Conservation (phyloP, 1,140 invertebrate genomes). For the Protaetia brevitarsis region DNA sequence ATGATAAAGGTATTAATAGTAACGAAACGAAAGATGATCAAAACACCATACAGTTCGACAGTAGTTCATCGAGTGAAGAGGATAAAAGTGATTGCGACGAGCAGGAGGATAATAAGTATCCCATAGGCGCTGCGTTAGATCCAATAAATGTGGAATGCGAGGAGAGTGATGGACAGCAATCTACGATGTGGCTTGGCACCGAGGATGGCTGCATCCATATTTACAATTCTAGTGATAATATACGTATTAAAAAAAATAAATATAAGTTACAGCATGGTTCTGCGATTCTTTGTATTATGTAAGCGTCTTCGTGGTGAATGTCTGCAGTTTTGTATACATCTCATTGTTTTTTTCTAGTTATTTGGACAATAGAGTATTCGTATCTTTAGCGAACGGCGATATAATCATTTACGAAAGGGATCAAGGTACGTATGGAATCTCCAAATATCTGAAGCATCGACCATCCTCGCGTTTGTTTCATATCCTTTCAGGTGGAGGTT, state of each 20-base stretch:
- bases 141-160: conserved; percentile 6
- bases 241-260: conserved; percentile 93
- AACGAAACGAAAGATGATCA: conserved; percentile 34
- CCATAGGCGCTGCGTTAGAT: conserved; percentile 27
- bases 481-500: conserved; percentile 65
- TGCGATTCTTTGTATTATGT: conserved; percentile 88
- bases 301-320: no score
- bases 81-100: conserved; percentile 40
- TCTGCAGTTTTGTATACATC: neutral
- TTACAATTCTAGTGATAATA: conserved; percentile 94
- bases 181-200: conserved; percentile 97
- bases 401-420: conserved; percentile 83
- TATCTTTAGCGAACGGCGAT: conserved; percentile 89
- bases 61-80: conserved; percentile 47
- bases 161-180: conserved; percentile 59
- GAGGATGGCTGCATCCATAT: conserved; percentile 95
- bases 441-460: no score
- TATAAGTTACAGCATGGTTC: conserved; percentile 85
- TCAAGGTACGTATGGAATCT: conserved; percentile 69
- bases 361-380: conserved; percentile 89
- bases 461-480: no score
- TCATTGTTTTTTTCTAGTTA: conserved; percentile 63
- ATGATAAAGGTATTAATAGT: conserved; percentile 29
- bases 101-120: conserved; percentile 23
- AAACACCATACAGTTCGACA: conserved; percentile 45